Evolutionary conservation across 2,113 vertebrate genomes (phyloP), one percentile per base, ranked within the genome.

Genomic region (Bujurquina vittata): DNA sequence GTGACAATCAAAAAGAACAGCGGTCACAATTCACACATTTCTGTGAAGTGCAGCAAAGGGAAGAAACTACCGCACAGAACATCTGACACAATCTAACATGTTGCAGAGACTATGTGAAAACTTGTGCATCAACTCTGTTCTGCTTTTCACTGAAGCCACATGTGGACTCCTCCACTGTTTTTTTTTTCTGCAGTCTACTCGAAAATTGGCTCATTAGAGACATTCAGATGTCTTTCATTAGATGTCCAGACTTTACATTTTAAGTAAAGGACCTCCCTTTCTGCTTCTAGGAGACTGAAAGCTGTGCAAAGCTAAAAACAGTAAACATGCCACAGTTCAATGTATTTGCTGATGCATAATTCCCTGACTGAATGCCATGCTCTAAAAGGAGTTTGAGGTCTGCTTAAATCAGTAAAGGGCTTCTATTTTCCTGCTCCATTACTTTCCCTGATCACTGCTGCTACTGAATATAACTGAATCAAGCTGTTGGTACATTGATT

Each of bases 171-270:
- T 85, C 54, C 4, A 12, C 23, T 8, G 5, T 17, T 15, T 79
- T 26, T 60, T 33, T 7, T 33, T 33, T 37, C 9, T 37, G 1
- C 79, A 76, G 57, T 29, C 73, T 8, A 78, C 63, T 49, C 2
- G 0, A 65, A 74, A 86, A 83, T 60, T 37, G 87, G 81, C 76
- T 83, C 75, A 54, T 83, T 91, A 90, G 92, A 79, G 87, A 86
- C 80, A 59, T 58, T 86, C 92, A 90, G 60, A 83, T 92, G 92
- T 85, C 77, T 92, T 88, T 86, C 84, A 86, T 94, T 93, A 92
- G 63, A 49, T 54, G 52, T 43, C 20, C 80, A 54, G 88, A 67
- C 81, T 77, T 88, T 79, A 87, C 92, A 89, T 83, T 92, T 88
- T 78, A 91, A 91, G 88, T 55, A 14, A 11, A 75, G 83, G 85